These are phyloP conservation scores for Lordiphosa andalusiaca DNA, from an alignment of 2,888 invertebrate genomes.

Conservation along the genomic window DNA sequence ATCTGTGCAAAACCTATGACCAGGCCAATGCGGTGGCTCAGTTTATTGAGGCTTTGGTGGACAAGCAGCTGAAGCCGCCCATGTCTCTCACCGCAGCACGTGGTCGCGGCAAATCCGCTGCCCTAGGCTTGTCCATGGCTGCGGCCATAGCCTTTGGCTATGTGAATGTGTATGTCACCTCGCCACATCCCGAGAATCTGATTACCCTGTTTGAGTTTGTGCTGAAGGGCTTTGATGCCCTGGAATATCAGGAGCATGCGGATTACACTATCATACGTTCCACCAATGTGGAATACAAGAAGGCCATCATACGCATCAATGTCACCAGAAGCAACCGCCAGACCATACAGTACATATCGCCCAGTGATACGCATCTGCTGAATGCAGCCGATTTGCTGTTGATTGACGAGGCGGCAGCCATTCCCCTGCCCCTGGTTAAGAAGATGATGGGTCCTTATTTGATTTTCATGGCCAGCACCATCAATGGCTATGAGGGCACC, in stretches of 20 bases:
- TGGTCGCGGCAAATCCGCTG: slow-evolving; percentile 99
- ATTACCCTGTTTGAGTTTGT: slow-evolving; percentile 98
- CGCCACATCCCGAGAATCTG: slow-evolving; percentile 98
- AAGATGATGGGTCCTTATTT: slow-evolving; percentile 94
- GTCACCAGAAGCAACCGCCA: slow-evolving; percentile 94
- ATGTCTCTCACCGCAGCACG: slow-evolving; percentile 97
- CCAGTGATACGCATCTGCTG: slow-evolving; percentile 92
- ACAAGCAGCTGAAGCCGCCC: slow-evolving; percentile 91
- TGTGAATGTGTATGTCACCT: slow-evolving; percentile 97
- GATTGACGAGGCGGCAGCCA: slow-evolving; percentile 99
- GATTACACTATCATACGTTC: slow-evolving; percentile 97
- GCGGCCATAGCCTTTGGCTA: slow-evolving; percentile 90
- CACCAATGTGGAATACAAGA: slow-evolving; percentile 97
- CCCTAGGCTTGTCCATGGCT: slow-evolving; percentile 94
- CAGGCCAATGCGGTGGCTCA: slow-evolving; percentile 95
- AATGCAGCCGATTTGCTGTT: slow-evolving; percentile 96
- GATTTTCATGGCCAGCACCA: slow-evolving; percentile 97
- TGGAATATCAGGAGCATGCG: slow-evolving; percentile 96
- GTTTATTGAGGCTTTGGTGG: slow-evolving; percentile 96
- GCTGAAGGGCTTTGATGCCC: slow-evolving; percentile 95
- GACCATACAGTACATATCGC: slow-evolving; percentile 98
- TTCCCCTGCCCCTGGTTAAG: slow-evolving; percentile 95
- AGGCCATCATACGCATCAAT: slow-evolving; percentile 96
- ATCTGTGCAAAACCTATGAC: slow-evolving; percentile 94
- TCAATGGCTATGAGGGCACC: slow-evolving; percentile 99